Percentiles rank a stretch among this genome's conserved stretches.
Evolutionary conservation across 2,113 vertebrate genomes (phyloP).

Genomic region (Myanophis thanlyinensis): DNA sequence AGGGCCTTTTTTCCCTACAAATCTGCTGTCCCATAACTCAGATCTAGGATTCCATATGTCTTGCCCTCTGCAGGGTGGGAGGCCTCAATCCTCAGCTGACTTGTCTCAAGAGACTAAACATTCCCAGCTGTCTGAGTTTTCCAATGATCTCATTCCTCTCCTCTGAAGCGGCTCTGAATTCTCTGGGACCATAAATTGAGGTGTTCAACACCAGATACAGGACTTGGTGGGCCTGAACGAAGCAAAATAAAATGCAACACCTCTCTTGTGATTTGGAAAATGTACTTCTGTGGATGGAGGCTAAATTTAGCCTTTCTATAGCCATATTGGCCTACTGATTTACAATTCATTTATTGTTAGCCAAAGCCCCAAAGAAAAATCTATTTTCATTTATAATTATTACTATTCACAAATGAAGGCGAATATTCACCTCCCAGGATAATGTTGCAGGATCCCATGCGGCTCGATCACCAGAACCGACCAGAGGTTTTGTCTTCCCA

Average conservation of each 20-base stretch:
- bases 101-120: background rate
- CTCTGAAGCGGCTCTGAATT: background rate
- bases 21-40: background rate
- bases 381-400: background rate
- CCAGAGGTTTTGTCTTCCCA: background rate
- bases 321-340: background rate
- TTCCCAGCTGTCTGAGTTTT: background rate
- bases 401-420: background rate
- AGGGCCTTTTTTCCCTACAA: background rate
- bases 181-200: background rate
- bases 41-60: background rate
- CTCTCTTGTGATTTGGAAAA: background rate
- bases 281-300: background rate
- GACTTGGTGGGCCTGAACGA: background rate
- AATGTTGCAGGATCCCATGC: background rate
- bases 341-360: background rate
- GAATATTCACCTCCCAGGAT: background rate
- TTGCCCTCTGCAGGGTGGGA: background rate
- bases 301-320: background rate
- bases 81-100: background rate
- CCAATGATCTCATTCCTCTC: background rate
- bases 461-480: background rate
- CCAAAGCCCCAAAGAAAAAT: background rate
- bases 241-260: background rate
- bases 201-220: background rate